Evolutionary conservation across 2,888 invertebrate genomes (phyloP).

Genomic region (Rambutsinella grinnellia): DNA sequence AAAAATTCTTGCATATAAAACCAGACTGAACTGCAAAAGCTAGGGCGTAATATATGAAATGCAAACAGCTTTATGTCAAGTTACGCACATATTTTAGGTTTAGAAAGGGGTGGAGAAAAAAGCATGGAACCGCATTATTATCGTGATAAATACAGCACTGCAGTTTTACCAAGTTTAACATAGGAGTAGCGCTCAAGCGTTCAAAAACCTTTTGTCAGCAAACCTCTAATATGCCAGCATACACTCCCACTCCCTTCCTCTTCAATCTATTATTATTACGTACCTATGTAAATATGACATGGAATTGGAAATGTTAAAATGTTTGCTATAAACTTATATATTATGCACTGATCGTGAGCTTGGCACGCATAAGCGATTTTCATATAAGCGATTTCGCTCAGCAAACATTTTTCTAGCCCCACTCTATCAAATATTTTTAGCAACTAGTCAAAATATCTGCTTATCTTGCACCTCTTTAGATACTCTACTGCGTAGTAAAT

Average conservation of each 20-base stretch:
- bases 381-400: too few relatives aligned
- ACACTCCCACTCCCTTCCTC: too few relatives aligned
- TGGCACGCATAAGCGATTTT: not conserved
- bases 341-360: not conserved
- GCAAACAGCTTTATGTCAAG: not conserved
- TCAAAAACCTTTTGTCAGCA: constrained; percentile 49
- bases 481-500: too few relatives aligned
- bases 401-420: too few relatives aligned
- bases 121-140: constrained; percentile 3
- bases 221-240: too few relatives aligned
- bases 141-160: too few relatives aligned
- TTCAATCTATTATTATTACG: not conserved
- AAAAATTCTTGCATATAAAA: too few relatives aligned
- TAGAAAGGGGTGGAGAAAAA: not conserved
- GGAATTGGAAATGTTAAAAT: not conserved
- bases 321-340: not conserved
- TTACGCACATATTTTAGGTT: not conserved
- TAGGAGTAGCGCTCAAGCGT: constrained; percentile 35
- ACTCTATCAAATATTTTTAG: too few relatives aligned
- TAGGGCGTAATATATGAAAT: not conserved
- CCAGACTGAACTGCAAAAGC: not conserved
- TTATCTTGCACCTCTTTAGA: too few relatives aligned
- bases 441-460: too few relatives aligned
- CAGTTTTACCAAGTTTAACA: too few relatives aligned
- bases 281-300: not conserved